Evolutionary conservation across 2,113 vertebrate genomes (phyloP).

Genomic region (Illadopsis cleaveri): DNA sequence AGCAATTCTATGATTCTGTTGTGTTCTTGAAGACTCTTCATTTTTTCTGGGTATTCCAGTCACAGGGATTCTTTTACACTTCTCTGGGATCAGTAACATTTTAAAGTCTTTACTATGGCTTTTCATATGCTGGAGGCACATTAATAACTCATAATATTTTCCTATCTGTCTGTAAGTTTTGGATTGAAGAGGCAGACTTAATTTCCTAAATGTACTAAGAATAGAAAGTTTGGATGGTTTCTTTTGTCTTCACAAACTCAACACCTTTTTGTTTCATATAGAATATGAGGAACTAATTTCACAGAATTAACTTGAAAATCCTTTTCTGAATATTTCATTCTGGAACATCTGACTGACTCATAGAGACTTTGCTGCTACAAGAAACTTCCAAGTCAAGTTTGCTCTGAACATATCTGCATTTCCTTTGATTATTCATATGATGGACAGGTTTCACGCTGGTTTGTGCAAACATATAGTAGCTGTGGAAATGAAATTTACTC

Average conservation of each 20-base stretch:
- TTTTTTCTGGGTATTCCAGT: neutral
- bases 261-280: neutral
- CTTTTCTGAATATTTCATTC: conserved; percentile 70
- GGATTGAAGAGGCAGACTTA: neutral
- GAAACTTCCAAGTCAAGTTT: conserved; percentile 57
- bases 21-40: neutral
- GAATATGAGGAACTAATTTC: conserved; percentile 64
- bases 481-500: conserved; percentile 42
- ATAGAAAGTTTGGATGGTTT: neutral
- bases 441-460: conserved; percentile 39
- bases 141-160: neutral
- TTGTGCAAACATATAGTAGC: conserved; percentile 23
- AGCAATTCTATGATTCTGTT: neutral
- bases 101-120: neutral
- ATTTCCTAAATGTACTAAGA: neutral
- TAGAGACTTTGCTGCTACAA: conserved; percentile 51
- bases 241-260: neutral
- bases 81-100: neutral
- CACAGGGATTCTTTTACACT: neutral
- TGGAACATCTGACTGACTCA: conserved; percentile 62
- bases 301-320: conserved; percentile 53
- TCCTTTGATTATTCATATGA: conserved; percentile 68
- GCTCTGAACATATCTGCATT: conserved; percentile 42
- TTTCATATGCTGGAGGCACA: neutral
- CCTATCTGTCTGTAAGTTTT: neutral